A percentile compares a stretch with the other conserved stretches of the same genome.
phyloP scores from a whole-genome alignment of 2,113 vertebrate species.

The Cottus gobio region DNA sequence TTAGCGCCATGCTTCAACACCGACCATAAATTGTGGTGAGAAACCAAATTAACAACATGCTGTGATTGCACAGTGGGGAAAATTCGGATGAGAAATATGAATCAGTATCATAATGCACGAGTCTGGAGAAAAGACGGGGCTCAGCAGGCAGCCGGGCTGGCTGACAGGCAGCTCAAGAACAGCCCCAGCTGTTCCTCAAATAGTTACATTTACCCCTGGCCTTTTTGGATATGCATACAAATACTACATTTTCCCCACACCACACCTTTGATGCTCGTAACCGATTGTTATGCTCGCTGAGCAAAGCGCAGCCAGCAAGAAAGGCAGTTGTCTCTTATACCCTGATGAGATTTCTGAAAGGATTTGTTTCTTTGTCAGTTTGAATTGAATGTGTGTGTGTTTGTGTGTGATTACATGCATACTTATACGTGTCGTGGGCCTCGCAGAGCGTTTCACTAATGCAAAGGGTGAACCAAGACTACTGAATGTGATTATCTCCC shows the following conservation, averaged over 20 bases:
- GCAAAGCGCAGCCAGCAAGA: conserved; percentile 35
- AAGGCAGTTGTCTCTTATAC: conserved; percentile 14
- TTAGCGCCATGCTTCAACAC: conserved; percentile 46
- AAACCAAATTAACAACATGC: conserved; percentile 79
- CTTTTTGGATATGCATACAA: conserved; percentile 44
- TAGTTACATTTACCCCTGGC: conserved; percentile 64
- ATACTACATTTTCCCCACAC: conserved; percentile 11
- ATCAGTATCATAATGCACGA: conserved; percentile 73
- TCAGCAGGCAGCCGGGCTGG: conserved; percentile 61
- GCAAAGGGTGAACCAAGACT: conserved; percentile 41
- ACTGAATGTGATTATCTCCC: conserved; percentile 41
- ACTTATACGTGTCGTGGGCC: conserved; percentile 38
- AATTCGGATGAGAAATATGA: conserved; percentile 70
- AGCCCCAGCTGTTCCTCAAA: conserved; percentile 74
- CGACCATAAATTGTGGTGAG: conserved; percentile 72
- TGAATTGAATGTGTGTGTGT: conserved; percentile 21
- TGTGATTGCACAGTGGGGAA: conserved; percentile 71
- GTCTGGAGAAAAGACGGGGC: conserved; percentile 52
- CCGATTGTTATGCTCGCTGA: conserved; percentile 41
- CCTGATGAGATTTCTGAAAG: conserved; percentile 33
- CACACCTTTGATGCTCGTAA: conserved; percentile 30
- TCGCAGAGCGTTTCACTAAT: conserved; percentile 41
- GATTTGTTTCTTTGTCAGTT: conserved; percentile 32
- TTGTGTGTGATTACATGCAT: conserved; percentile 32
- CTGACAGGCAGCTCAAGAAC: conserved; percentile 59